Evolutionary conservation across 2,113 vertebrate genomes (phyloP).

Genomic region (Panurus biarmicus): DNA sequence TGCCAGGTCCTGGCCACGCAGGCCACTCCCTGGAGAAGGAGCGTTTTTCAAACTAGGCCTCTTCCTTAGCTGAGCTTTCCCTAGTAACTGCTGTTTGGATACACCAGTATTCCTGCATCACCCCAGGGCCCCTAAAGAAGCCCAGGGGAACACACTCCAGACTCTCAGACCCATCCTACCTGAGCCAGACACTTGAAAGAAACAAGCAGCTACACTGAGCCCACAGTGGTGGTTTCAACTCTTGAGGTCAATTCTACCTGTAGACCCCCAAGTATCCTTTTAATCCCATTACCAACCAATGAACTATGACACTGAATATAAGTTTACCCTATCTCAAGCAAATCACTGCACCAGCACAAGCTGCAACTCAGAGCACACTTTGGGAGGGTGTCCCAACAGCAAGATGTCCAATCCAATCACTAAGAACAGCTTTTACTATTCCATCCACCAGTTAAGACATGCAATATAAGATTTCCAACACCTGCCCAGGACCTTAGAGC

Average conservation of each 20-base stretch:
- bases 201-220: not conserved
- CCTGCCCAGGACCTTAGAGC: not conserved
- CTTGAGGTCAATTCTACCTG: not conserved
- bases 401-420: not conserved
- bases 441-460: not conserved
- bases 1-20: not conserved
- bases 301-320: rapidly evolving
- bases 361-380: not conserved
- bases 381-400: not conserved
- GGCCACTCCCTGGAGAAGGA: not conserved
- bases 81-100: not conserved
- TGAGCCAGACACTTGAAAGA: not conserved
- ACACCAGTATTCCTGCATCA: not conserved
- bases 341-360: not conserved
- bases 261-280: not conserved
- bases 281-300: not conserved
- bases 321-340: not conserved
- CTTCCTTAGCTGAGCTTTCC: not conserved
- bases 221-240: not conserved
- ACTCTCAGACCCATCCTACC: not conserved
- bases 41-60: not conserved
- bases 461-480: not conserved
- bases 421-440: not conserved
- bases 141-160: rapidly evolving
- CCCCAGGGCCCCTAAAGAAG: too few relatives aligned